phyloP scores from a whole-genome alignment of 2,888 invertebrate species.

The Thecophora atra region DNA sequence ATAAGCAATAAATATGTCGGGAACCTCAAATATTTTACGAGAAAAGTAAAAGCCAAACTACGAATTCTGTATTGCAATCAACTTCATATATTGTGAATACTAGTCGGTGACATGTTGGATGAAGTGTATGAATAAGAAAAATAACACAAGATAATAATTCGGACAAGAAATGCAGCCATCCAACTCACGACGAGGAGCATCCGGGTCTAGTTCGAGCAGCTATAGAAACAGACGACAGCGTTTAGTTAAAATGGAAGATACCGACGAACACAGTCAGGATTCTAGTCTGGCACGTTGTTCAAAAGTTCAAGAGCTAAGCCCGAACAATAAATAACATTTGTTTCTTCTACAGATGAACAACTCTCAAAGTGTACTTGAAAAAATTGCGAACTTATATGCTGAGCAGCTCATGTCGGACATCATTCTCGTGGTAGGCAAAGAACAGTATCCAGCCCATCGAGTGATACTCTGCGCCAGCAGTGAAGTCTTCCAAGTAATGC shows the following conservation, averaged over 20 bases:
- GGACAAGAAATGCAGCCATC: conserved; percentile 7
- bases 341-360: conserved; percentile 73
- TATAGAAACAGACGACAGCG: background rate
- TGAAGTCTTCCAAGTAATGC: conserved; percentile 97
- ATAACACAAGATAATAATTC: background rate
- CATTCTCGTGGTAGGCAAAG: conserved; percentile 81
- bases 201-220: background rate
- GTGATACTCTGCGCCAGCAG: conserved; percentile 92
- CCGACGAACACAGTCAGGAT: conserved; percentile 49
- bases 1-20: no score
- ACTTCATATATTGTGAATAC: no score
- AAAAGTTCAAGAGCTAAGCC: background rate
- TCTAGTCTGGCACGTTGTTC: conserved; percentile 47
- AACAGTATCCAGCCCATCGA: conserved; percentile 87
- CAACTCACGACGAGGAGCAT: background rate
- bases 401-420: conserved; percentile 92
- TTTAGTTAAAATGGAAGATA: conserved; percentile 41
- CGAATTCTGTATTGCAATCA: no score
- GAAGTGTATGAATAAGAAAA: no score
- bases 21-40: no score
- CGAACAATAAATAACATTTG: background rate
- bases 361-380: conserved; percentile 80
- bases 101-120: no score
- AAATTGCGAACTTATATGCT: conserved; percentile 84
- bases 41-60: no score